Conservation (phyloP, 2,797 vertebrate genomes). For the Emydoidea blandingii region DNA sequence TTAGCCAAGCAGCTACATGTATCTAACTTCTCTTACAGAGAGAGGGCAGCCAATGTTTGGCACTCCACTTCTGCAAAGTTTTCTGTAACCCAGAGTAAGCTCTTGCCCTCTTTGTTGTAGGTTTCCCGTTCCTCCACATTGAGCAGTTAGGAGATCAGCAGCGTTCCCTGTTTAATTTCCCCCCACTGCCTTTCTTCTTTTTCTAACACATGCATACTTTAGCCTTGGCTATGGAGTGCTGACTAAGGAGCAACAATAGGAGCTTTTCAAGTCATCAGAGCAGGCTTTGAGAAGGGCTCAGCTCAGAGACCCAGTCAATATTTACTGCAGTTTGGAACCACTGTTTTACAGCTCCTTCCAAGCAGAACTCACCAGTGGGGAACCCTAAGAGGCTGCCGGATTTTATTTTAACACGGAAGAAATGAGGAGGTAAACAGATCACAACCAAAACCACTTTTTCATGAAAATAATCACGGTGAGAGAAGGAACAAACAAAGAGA, state of each 20-base stretch:
- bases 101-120: conserved; percentile 73
- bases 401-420: conserved; percentile 59
- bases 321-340: conserved; percentile 84
- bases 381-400: conserved; percentile 72
- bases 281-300: conserved; percentile 79
- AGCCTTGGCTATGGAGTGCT: conserved; percentile 82
- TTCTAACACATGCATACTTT: conserved; percentile 88
- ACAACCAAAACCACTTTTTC: not conserved
- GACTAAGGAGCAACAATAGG: conserved; percentile 88
- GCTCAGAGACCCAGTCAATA: conserved; percentile 82
- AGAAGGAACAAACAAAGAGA: not conserved
- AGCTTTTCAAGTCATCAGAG: conserved; percentile 85
- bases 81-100: conserved; percentile 58
- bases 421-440: conserved; percentile 42
- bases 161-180: conserved; percentile 78
- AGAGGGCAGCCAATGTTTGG: not conserved
- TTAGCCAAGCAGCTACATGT: conserved; percentile 12
- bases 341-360: conserved; percentile 80
- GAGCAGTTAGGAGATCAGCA: conserved; percentile 78
- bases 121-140: conserved; percentile 69
- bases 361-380: conserved; percentile 72
- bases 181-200: conserved; percentile 74
- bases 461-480: conserved; percentile 17
- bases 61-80: conserved; percentile 43
- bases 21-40: conserved; percentile 43